Percentiles rank a stretch among this genome's conserved stretches.
Evolutionary conservation across 2,113 vertebrate species (phyloP).

Genomic region (Chaetodon auriga): DNA sequence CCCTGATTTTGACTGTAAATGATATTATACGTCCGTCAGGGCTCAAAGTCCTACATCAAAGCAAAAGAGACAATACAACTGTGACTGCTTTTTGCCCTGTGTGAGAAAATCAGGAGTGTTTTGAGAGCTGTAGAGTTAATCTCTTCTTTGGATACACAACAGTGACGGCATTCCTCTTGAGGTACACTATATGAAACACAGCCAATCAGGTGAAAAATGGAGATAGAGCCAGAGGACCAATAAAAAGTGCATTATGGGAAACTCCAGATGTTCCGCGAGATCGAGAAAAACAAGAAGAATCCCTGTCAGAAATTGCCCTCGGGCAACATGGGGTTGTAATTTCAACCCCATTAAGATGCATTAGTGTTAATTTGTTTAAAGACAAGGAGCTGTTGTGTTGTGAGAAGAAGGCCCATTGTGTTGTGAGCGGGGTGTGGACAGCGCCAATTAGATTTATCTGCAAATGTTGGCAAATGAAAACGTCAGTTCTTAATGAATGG

Average conservation of each 20-base stretch:
- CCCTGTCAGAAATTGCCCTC: slow-evolving; percentile 66
- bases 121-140: slow-evolving; percentile 74
- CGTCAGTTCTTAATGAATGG: slow-evolving; percentile 53
- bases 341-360: slow-evolving; percentile 70
- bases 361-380: slow-evolving; percentile 77
- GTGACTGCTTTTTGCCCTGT: slow-evolving; percentile 54
- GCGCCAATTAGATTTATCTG: slow-evolving; percentile 58
- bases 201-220: slow-evolving; percentile 62
- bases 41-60: slow-evolving; percentile 74
- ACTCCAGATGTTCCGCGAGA: slow-evolving; percentile 63
- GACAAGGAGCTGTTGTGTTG: slow-evolving; percentile 77
- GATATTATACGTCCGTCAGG: slow-evolving; percentile 68
- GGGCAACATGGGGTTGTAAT: slow-evolving; percentile 66
- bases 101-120: slow-evolving; percentile 78
- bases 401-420: slow-evolving; percentile 70
- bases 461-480: slow-evolving; percentile 59
- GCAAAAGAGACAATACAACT: slow-evolving; percentile 53
- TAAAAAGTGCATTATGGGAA: slow-evolving; percentile 63
- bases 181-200: slow-evolving; percentile 35
- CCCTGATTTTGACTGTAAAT: slow-evolving; percentile 75
- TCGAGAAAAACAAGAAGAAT: slow-evolving; percentile 63
- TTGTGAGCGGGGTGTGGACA: slow-evolving; percentile 46
- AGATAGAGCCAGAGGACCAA: slow-evolving; percentile 40
- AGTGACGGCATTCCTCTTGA: slow-evolving; percentile 58
- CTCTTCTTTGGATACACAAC: slow-evolving; percentile 81